Percentiles rank a stretch among this genome's conserved stretches.
These are phyloP conservation scores for Cylas formicarius DNA, from an alignment of 1,140 invertebrate genomes.

Conservation along the genomic window DNA sequence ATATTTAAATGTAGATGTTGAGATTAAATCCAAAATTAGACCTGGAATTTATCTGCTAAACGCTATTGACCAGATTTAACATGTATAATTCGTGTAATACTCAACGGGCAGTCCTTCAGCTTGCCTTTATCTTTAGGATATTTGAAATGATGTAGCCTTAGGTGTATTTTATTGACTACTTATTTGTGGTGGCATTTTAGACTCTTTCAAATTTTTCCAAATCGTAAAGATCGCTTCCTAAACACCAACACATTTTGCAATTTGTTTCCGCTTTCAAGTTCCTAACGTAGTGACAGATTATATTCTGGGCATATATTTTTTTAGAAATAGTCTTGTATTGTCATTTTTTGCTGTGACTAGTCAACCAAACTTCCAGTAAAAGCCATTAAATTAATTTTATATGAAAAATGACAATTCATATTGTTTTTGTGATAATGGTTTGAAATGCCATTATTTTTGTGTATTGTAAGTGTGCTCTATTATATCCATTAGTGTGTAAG, in stretches of 20 bases:
- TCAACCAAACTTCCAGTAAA: conserved; percentile 21
- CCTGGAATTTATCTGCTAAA: conserved; percentile 10
- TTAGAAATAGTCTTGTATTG: conserved; percentile 14
- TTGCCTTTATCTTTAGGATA: conserved; percentile 23
- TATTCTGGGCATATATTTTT: conserved; percentile 18
- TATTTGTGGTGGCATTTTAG: conserved; percentile 31
- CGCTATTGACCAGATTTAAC: conserved; percentile 10
- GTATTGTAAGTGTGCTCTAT: conserved; percentile 37
- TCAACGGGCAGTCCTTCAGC: conserved; percentile 20
- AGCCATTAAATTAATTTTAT: conserved; percentile 5
- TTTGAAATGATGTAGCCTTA: conserved; percentile 27
- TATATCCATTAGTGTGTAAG: conserved; percentile 28
- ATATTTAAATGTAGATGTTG: conserved; percentile 28
- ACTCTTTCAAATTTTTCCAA: conserved; percentile 20
- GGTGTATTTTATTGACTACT: conserved; percentile 24
- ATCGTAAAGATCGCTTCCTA: conserved; percentile 8
- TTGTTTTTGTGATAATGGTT: conserved; percentile 35
- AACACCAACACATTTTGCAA: conserved; percentile 14
- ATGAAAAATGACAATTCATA: conserved; percentile 23
- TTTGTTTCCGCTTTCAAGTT: conserved; percentile 25
- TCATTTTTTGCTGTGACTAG: conserved; percentile 19
- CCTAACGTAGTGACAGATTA: conserved; percentile 29
- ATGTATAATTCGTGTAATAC: conserved; percentile 20
- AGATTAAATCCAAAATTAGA: conserved; percentile 21
- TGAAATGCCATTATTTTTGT: conserved; percentile 36